Evolutionary conservation across 2,797 vertebrate species (phyloP).

Genomic region (Peromyscus aztecus): DNA sequence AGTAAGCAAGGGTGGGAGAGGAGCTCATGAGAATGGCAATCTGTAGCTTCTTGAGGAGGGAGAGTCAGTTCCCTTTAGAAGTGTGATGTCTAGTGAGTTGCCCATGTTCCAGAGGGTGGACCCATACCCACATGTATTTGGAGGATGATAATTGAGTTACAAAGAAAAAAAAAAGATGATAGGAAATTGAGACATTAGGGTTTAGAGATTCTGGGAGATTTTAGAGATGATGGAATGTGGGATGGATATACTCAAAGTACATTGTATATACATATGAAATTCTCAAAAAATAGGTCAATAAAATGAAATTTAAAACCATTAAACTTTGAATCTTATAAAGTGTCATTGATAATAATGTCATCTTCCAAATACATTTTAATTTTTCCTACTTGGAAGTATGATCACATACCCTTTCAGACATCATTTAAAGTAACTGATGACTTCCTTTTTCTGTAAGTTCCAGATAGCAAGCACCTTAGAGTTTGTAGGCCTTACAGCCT

Average conservation of each 20-base stretch:
- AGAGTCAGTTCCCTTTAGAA: background rate
- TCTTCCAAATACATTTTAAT: slow-evolving; percentile 39
- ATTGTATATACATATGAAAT: background rate
- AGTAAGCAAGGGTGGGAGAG: too few species aligned
- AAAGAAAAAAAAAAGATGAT: background rate
- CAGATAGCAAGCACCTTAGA: slow-evolving; percentile 25
- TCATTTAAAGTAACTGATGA: background rate
- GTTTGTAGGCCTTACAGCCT: background rate
- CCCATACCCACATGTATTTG: background rate
- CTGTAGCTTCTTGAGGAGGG: background rate
- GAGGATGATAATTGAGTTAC: background rate
- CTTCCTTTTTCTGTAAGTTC: background rate
- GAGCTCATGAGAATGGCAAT: background rate
- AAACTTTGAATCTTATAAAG: background rate
- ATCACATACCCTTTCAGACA: background rate
- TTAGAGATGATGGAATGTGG: background rate
- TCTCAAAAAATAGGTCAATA: background rate
- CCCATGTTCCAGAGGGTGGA: background rate
- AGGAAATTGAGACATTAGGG: background rate
- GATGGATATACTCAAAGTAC: background rate
- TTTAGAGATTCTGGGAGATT: background rate
- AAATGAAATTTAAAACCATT: background rate
- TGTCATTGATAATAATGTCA: background rate
- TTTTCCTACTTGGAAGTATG: background rate
- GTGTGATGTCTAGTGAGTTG: background rate